Evolutionary conservation across 2,113 vertebrate species (phyloP).

Genomic region (Cyprinodon tularosa): DNA sequence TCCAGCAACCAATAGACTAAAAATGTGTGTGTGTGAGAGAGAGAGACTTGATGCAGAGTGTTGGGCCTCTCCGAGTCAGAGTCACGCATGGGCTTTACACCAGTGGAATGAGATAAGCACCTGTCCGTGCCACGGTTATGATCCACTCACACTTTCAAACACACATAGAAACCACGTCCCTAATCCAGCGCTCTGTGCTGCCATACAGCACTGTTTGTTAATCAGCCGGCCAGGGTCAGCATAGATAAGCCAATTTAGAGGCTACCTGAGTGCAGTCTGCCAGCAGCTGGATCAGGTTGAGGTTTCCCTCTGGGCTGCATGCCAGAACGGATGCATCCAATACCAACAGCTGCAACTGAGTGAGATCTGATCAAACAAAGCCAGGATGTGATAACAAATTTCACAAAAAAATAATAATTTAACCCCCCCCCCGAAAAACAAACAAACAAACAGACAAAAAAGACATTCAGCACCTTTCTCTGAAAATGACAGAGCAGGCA

Average conservation of each 20-base stretch:
- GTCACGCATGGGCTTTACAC: conserved; percentile 1
- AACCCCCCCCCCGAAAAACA: too few species aligned
- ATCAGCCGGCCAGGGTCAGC: conserved; percentile 35
- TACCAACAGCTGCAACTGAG: conserved; percentile 38
- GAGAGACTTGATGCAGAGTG: conserved; percentile 22
- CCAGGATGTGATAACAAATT: conserved; percentile 15
- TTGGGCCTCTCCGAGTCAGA: conserved; percentile 6
- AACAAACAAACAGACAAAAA: too few species aligned
- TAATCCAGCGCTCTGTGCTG: conserved; percentile 33
- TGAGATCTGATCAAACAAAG: conserved; percentile 35
- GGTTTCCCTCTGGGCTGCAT: conserved; percentile 33
- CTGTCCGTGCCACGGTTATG: conserved; percentile 37
- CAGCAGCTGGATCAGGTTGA: conserved; percentile 29
- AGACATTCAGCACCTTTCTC: too few species aligned
- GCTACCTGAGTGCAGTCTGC: conserved; percentile 38
- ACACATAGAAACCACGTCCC: conserved; percentile 2
- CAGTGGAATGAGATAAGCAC: conserved; percentile 48
- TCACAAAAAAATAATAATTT: conserved; percentile 5
- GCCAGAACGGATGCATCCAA: conserved; percentile 41
- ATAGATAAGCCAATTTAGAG: conserved; percentile 47
- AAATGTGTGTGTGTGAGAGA: conserved; percentile 11
- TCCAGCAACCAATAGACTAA: conserved; percentile 30
- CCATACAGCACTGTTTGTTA: conserved; percentile 36
- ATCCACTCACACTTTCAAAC: conserved; percentile 8
- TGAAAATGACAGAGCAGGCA: too few species aligned